phyloP scores from a whole-genome alignment of 2,888 invertebrate genomes.

The Anarsia innoxiella region DNA sequence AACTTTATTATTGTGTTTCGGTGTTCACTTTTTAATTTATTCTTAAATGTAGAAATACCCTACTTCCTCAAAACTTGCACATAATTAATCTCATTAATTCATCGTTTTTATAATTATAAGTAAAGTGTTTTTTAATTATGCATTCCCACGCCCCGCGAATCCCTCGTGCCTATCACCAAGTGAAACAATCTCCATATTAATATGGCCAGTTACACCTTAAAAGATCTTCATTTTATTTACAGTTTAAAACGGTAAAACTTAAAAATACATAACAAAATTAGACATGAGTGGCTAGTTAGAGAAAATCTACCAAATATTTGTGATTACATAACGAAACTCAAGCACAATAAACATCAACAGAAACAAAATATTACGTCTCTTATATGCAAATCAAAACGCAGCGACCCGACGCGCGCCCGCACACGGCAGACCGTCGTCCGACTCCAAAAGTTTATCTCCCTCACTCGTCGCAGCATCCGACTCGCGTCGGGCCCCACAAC shows the following conservation, averaged over 20 bases:
- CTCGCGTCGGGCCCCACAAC: slow-evolving; percentile 8
- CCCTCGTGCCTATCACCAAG: too few species aligned
- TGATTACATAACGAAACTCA: slow-evolving; percentile 65
- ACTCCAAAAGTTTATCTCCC: background rate
- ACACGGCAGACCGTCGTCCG: too few species aligned
- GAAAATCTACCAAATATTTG: slow-evolving; percentile 55
- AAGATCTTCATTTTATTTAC: slow-evolving; percentile 63
- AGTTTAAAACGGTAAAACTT: slow-evolving; percentile 64
- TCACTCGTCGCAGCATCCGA: background rate
- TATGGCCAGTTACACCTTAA: slow-evolving; percentile 48
- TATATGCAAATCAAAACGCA: slow-evolving; percentile 29
- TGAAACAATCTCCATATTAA: slow-evolving; percentile 25
- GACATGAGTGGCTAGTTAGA: slow-evolving; percentile 60
- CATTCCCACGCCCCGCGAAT: too few species aligned
- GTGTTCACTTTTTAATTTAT: too few species aligned
- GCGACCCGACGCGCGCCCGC: slow-evolving; percentile 3
- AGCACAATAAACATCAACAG: slow-evolving; percentile 64
- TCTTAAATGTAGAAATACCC: too few species aligned
- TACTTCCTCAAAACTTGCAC: too few species aligned
- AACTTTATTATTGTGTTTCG: too few species aligned
- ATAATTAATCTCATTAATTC: too few species aligned
- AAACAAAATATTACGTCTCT: slow-evolving; percentile 54
- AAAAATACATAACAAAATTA: slow-evolving; percentile 72
- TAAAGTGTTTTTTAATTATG: too few species aligned
- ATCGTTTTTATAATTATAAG: too few species aligned